Conservation (phyloP, 2,113 vertebrate species). For the Ancistrus triradiatus region DNA sequence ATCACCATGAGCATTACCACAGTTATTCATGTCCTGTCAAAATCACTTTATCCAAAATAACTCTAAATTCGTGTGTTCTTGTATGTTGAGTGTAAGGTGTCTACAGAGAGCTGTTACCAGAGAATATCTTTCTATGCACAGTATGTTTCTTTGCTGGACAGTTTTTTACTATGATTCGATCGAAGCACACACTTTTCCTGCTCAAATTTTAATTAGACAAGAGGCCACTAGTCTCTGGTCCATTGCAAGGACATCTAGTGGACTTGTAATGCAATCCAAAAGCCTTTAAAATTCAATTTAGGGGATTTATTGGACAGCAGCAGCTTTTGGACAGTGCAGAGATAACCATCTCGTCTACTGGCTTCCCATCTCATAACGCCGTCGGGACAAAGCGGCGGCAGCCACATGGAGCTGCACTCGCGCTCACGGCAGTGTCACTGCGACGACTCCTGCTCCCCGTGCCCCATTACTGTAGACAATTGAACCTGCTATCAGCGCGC, state of each 20-base stretch:
- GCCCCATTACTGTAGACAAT: constrained; percentile 45
- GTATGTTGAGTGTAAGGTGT: neutral
- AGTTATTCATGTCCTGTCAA: constrained; percentile 25
- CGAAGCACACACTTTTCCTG: constrained; percentile 43
- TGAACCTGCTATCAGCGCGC: constrained; percentile 44
- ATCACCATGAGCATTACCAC: constrained; percentile 34
- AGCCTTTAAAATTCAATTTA: constrained; percentile 56
- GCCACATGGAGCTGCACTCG: constrained; percentile 3
- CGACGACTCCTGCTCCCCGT: constrained; percentile 24
- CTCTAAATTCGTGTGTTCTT: too few relatives aligned
- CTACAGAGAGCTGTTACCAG: neutral
- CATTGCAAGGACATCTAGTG: constrained; percentile 51
- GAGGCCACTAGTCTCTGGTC: constrained; percentile 45
- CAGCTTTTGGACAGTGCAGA: constrained; percentile 43
- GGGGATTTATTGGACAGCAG: constrained; percentile 49
- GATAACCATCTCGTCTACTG: constrained; percentile 51
- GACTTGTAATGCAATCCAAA: constrained; percentile 44
- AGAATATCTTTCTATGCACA: neutral
- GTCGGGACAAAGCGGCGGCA: constrained; percentile 22
- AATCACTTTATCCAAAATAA: too few relatives aligned
- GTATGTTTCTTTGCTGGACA: constrained; percentile 1
- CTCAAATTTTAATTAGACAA: constrained; percentile 47
- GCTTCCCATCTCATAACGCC: constrained; percentile 26
- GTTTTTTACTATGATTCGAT: too few relatives aligned
- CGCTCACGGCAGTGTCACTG: constrained; percentile 38